Conservation (phyloP, 2,888 invertebrate species). For the Callinectes sapidus region DNA sequence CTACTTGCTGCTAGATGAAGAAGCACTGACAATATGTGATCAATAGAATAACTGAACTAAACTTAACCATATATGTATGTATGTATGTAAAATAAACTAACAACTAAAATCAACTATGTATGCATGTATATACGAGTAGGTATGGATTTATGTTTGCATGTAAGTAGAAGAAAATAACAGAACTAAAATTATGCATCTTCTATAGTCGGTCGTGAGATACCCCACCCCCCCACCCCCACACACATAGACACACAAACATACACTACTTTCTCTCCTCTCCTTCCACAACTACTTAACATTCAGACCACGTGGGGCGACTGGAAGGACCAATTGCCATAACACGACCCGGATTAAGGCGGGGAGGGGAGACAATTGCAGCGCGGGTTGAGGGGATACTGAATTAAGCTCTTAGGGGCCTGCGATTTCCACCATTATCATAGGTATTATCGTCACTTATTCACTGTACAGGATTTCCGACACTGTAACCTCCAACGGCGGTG, state of each 20-base stretch:
- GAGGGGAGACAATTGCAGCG: neutral
- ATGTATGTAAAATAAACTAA: no score
- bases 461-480: neutral
- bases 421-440: neutral
- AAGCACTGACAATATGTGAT: no score
- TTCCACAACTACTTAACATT: neutral
- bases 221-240: slow-evolving; percentile 22
- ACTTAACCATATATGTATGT: no score
- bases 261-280: neutral
- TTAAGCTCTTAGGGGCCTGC: neutral
- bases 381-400: neutral
- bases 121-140: no score
- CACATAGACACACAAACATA: slow-evolving; percentile 19
- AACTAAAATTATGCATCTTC: no score
- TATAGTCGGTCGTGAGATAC: neutral
- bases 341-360: neutral
- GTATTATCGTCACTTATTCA: slow-evolving; percentile 1
- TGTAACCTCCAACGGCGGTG: neutral
- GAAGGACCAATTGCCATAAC: neutral
- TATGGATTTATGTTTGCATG: no score
- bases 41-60: no score
- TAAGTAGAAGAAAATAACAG: no score
- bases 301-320: neutral
- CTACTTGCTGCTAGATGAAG: no score
- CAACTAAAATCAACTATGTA: no score